Evolutionary conservation across 2,797 vertebrate species (phyloP), one percentile per base, ranked within the genome.

Genomic region (Alcedo atthis): DNA sequence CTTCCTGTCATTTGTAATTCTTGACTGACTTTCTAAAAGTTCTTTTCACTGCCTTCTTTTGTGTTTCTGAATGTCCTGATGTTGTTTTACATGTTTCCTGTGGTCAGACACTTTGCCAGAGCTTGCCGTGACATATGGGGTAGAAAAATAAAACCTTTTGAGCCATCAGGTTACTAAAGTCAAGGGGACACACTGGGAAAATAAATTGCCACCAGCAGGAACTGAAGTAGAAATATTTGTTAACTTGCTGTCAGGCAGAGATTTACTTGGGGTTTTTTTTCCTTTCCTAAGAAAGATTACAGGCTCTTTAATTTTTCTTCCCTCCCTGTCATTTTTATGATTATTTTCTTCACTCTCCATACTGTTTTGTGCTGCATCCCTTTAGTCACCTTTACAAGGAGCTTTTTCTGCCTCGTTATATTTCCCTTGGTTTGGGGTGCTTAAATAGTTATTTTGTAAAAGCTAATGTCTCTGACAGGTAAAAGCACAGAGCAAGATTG

Each of bases 151-250:
- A 87, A 92, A 88, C 37, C 74, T 86, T 85, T 55, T 77, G 70
- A 95, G 85, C 62, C 28, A 74, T 85, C 58, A 76, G 15, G 58
- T 91, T 94, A 91, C 86, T 94, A 81, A 96, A 94, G 53, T 68
- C 33, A 74, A 74, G 62, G 35, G 61, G 26, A 57, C 82, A 59
- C 81, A 85, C 86, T 88, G 80, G 35, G 75, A 92, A 92, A 95
- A 95, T 85, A 89, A 94, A 93, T 92, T 93, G 66, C 71, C 74
- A 79, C 26, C 88, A 94, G 71, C 85, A 37, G 86, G 88, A 89
- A 81, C 33, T 88, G 69, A 79, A 89, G 62, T 86, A 82, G 62
- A 93, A 94, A 53, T 95, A 95, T 84, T 94, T 95, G 79, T 79
- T 94, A 88, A 79, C 55, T 92, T 89, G 59, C 66, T 89, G 80